Base-by-base conservation (phyloP, 1,140 invertebrate species). In the Drosophila subpulchrella region DNA sequence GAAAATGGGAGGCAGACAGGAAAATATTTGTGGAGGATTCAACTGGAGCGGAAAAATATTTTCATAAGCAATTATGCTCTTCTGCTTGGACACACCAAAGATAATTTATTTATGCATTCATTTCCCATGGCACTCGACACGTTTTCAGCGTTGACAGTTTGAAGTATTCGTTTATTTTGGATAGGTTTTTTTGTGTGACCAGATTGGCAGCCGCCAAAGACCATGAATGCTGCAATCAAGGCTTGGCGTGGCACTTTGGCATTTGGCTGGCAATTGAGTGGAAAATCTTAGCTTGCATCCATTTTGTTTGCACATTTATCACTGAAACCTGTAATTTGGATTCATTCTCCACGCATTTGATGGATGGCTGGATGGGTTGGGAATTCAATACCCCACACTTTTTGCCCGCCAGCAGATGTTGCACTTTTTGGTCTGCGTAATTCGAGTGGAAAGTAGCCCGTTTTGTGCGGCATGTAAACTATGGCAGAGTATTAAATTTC, bases 151-250 rank as follows among this genome's bases (percentile, higher is more conserved):
- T 81, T 85, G 81, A 85, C 81, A 85, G 71, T 86, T 85, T 70
- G 48, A 68, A 67, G 53, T 74, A 74, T 67, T 75, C 47, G 53
- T 30, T 48, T 46, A 38, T 58, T 24, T 59, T 65, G 10, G 20
- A 24, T 6, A 24, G 4, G 12, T 50, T 71, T 48, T 54, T 53
- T 55, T 67, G 15, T 55, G 24, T 24, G 63, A 34, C 42, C 38
- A 70, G 78, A 85, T 85, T 86, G 81, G 78, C 82, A 85, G 81
- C 73, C 66, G 78, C 47, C 81, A 77, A 81, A 74, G 59, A 58
- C 42, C 46, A 30, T 74, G 81, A 80, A 84, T 81, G 65, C 60
- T 47, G 72, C 76, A 76, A 84, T 81, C 57, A 68, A 67, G 36
- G 71, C 60, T 53, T 42, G 60, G 62, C 63, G 24, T 78, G 68